phyloP scores from a whole-genome alignment of 2,797 vertebrate species.

The Aeoliscus strigatus region DNA sequence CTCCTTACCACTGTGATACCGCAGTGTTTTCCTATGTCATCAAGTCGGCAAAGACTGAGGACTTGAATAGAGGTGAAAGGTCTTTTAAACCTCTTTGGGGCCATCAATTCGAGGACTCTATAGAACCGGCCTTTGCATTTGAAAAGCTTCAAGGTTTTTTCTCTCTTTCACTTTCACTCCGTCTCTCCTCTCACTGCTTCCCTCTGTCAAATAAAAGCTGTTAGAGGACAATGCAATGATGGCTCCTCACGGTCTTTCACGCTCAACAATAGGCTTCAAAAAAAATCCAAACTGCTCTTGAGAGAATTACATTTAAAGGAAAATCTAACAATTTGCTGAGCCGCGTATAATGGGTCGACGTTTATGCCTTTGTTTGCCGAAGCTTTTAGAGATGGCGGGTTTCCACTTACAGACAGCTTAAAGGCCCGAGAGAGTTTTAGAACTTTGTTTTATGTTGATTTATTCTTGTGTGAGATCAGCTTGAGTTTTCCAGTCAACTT shows the following conservation, averaged over 20 bases:
- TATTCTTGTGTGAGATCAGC: slow-evolving; percentile 53
- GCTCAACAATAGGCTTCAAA: slow-evolving; percentile 83
- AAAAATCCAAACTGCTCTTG: slow-evolving; percentile 82
- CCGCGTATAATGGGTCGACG: slow-evolving; percentile 62
- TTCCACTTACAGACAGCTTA: slow-evolving; percentile 38
- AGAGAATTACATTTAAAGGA: slow-evolving; percentile 82
- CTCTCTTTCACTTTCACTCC: slow-evolving; percentile 61
- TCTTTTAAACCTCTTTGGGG: slow-evolving; percentile 91
- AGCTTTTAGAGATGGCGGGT: slow-evolving; percentile 37
- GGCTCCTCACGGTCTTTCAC: slow-evolving; percentile 88
- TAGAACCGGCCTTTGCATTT: slow-evolving; percentile 88
- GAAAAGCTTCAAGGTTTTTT: slow-evolving; percentile 88
- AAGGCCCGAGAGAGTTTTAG: slow-evolving; percentile 34
- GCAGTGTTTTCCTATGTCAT: slow-evolving; percentile 85
- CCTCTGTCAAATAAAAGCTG: slow-evolving; percentile 86
- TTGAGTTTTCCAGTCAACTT: slow-evolving; percentile 52
- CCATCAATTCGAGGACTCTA: slow-evolving; percentile 87
- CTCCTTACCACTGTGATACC: slow-evolving; percentile 86
- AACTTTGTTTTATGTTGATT: too few relatives aligned
- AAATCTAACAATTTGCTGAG: slow-evolving; percentile 76
- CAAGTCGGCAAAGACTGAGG: slow-evolving; percentile 82
- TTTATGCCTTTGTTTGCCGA: slow-evolving; percentile 54
- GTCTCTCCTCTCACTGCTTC: slow-evolving; percentile 69
- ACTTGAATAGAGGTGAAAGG: slow-evolving; percentile 88
- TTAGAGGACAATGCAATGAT: slow-evolving; percentile 79